Evolutionary conservation across 2,888 invertebrate genomes (phyloP).

Genomic region (Neuroscelio doddi): DNA sequence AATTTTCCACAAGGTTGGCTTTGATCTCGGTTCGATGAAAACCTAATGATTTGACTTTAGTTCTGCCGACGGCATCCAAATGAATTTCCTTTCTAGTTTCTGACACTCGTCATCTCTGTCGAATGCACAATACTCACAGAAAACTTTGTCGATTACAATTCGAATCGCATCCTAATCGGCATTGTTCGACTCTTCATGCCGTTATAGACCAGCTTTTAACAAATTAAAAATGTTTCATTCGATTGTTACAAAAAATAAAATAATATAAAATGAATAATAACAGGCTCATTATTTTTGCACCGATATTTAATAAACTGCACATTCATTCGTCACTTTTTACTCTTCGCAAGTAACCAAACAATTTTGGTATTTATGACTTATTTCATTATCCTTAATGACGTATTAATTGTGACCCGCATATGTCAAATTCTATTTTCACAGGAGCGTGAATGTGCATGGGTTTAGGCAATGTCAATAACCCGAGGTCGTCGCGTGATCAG

Average conservation of each 20-base stretch:
- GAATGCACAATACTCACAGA: constrained; percentile 28
- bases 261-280: too few relatives aligned
- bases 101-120: constrained; percentile 19
- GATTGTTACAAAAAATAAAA: too few relatives aligned
- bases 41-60: constrained; percentile 32
- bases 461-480: constrained; percentile 63
- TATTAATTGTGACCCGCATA: constrained; percentile 36
- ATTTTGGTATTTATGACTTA: constrained; percentile 32
- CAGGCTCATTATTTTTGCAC: too few relatives aligned
- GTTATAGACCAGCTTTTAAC: too few relatives aligned
- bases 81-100: constrained; percentile 19
- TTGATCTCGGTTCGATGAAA: constrained; percentile 34
- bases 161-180: constrained; percentile 33
- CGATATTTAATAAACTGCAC: too few relatives aligned
- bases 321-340: constrained; percentile 25
- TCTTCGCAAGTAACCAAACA: constrained; percentile 28
- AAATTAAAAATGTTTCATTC: too few relatives aligned
- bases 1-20: constrained; percentile 27
- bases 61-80: too few relatives aligned
- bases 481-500: constrained; percentile 63
- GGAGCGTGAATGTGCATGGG: constrained; percentile 29
- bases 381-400: constrained; percentile 31
- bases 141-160: constrained; percentile 23
- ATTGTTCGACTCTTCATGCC: constrained; percentile 18
- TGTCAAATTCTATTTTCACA: constrained; percentile 12